Conservation (phyloP, 2,888 invertebrate species). For the Norana najaformis region DNA sequence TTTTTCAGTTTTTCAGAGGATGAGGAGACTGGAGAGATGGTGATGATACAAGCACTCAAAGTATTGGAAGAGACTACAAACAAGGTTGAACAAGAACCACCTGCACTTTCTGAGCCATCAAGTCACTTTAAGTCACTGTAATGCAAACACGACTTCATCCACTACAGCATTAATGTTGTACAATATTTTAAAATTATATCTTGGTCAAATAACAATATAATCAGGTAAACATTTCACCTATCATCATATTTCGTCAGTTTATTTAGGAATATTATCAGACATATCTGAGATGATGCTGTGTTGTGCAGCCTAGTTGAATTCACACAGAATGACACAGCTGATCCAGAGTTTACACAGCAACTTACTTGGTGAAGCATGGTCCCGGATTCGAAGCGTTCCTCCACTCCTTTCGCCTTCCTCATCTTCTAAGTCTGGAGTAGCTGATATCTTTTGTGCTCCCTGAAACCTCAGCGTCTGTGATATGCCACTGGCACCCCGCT, state of each 20-base stretch:
- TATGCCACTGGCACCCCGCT: background rate
- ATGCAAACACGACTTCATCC: too few species aligned
- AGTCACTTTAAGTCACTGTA: too few species aligned
- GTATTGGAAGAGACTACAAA: too few species aligned
- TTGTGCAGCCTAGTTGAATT: background rate
- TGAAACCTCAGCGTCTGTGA: constrained; percentile 3
- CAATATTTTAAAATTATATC: background rate
- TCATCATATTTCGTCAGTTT: background rate
- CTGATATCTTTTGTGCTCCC: background rate
- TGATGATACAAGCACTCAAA: too few species aligned
- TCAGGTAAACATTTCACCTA: background rate
- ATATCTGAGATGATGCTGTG: background rate
- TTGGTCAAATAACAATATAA: background rate
- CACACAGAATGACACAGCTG: background rate
- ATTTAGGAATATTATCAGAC: background rate
- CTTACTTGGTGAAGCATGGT: constrained; percentile 17
- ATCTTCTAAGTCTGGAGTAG: background rate
- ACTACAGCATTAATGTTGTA: background rate
- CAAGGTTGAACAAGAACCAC: too few species aligned
- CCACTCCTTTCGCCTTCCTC: constrained; percentile 18
- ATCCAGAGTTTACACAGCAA: background rate
- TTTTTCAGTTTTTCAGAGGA: too few species aligned
- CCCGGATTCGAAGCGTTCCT: constrained; percentile 23
- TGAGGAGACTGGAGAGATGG: too few species aligned
- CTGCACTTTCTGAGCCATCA: too few species aligned